Conservation (phyloP, 1,140 invertebrate species). For the Eriocheir sinensis region DNA sequence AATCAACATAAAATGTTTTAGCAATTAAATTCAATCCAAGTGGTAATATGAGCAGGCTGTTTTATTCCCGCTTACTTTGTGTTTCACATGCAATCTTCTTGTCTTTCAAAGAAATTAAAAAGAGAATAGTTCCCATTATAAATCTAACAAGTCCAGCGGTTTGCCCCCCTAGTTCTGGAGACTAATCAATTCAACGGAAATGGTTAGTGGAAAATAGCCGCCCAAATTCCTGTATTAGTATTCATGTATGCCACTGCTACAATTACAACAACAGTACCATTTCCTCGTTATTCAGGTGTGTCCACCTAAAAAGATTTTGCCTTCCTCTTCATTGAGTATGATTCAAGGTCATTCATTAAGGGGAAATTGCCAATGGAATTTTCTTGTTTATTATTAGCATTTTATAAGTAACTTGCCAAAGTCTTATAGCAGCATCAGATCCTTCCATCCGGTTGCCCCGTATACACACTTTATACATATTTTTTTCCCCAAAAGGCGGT, state of each 20-base stretch:
- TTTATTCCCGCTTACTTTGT: conserved; percentile 77
- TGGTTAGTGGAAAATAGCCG: conserved; percentile 77
- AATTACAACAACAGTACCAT: conserved; percentile 69
- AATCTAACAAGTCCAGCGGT: conserved; percentile 75
- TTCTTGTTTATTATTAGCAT: conserved; percentile 76
- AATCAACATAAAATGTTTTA: conserved; percentile 36
- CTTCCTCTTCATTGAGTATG: conserved; percentile 73
- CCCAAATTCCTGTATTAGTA: conserved; percentile 77
- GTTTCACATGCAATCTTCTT: conserved; percentile 77
- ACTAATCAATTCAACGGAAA: conserved; percentile 77
- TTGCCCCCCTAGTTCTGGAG: conserved; percentile 77
- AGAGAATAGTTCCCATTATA: conserved; percentile 75
- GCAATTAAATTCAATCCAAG: conserved; percentile 67
- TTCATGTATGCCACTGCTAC: conserved; percentile 71
- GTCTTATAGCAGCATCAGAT: conserved; percentile 71
- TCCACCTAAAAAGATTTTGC: conserved; percentile 75
- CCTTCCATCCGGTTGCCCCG: conserved; percentile 76
- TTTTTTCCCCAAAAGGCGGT: conserved; percentile 75
- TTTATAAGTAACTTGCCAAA: conserved; percentile 60
- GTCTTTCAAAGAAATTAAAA: conserved; percentile 75
- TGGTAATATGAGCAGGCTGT: conserved; percentile 77
- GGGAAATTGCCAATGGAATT: conserved; percentile 77
- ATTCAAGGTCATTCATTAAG: conserved; percentile 73
- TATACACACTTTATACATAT: conserved; percentile 73
- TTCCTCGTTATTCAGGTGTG: conserved; percentile 76